These are phyloP conservation scores for Chorisops tibialis DNA, from an alignment of 2,888 invertebrate species.

Conservation along the genomic window DNA sequence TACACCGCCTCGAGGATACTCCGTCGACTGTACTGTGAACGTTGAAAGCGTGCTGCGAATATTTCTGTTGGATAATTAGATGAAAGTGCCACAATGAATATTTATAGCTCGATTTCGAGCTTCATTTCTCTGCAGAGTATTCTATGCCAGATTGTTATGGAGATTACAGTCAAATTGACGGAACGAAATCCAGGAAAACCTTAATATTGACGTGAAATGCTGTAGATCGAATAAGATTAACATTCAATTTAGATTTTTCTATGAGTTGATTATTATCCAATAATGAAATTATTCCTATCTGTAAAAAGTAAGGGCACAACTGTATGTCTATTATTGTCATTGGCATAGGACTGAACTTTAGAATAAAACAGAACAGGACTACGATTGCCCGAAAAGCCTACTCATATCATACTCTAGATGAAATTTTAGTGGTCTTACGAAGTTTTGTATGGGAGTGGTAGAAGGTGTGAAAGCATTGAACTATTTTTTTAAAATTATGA, in stretches of 20 bases:
- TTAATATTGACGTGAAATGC: constrained; percentile 16
- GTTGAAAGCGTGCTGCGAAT: constrained; percentile 23
- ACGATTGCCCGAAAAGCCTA: too few relatives aligned
- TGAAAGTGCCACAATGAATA: constrained; percentile 26
- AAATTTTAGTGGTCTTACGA: too few relatives aligned
- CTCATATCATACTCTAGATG: too few relatives aligned
- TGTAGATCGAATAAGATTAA: constrained; percentile 13
- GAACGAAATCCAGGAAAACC: constrained; percentile 12
- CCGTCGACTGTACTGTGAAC: constrained; percentile 12
- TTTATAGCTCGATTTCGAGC: constrained; percentile 22
- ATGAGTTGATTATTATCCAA: not conserved
- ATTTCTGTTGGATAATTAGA: constrained; percentile 27
- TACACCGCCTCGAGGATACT: constrained; percentile 22
- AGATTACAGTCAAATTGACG: constrained; percentile 22
- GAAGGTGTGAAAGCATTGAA: too few relatives aligned
- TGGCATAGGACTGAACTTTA: too few relatives aligned
- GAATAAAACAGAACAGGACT: too few relatives aligned
- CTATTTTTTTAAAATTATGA: too few relatives aligned
- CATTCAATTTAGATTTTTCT: not conserved
- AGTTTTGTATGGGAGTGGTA: too few relatives aligned
- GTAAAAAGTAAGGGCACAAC: too few relatives aligned
- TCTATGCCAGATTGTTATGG: constrained; percentile 12
- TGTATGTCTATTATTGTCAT: too few relatives aligned
- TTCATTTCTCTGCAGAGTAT: constrained; percentile 7
- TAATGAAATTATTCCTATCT: too few relatives aligned